phyloP scores from a whole-genome alignment of 2,797 vertebrate genomes.

The Cirrhinus mrigala region DNA sequence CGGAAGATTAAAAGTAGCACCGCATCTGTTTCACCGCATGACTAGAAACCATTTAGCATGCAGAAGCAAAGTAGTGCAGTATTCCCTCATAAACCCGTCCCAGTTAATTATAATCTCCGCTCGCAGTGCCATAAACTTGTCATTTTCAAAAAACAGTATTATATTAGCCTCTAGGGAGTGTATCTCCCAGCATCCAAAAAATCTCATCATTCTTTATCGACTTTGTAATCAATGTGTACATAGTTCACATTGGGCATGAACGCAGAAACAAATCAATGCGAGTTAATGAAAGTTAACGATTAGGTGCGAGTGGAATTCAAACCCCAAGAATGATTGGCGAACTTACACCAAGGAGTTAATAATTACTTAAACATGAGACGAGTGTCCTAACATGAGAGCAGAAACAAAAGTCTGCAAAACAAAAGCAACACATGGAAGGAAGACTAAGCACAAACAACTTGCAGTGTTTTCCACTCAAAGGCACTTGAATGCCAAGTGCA shows the following conservation, averaged over 20 bases:
- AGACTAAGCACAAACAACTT: background rate
- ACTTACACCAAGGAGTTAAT: constrained; percentile 38
- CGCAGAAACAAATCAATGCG: constrained; percentile 23
- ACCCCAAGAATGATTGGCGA: background rate
- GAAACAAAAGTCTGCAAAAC: constrained; percentile 15
- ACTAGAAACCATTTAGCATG: constrained; percentile 32
- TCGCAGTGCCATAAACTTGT: constrained; percentile 7
- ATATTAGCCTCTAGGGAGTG: constrained; percentile 25
- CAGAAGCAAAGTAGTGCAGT: constrained; percentile 3
- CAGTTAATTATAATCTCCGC: constrained; percentile 28
- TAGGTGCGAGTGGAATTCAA: constrained; percentile 6
- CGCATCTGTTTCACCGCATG: constrained; percentile 31
- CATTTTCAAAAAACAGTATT: background rate
- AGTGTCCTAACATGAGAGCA: constrained; percentile 8
- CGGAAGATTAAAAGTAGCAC: constrained; percentile 11
- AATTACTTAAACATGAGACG: constrained; percentile 3
- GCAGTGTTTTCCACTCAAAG: constrained; percentile 16
- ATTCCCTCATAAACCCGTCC: constrained; percentile 21
- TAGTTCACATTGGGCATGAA: constrained; percentile 2
- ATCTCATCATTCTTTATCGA: constrained; percentile 34
- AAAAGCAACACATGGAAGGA: background rate
- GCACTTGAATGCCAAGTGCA: constrained; percentile 7
- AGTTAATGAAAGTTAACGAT: constrained; percentile 51
- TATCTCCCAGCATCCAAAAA: constrained; percentile 18
- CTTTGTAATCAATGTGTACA: constrained; percentile 34